Percentiles rank a stretch among this genome's conserved stretches.
These are phyloP conservation scores for Poliocrania exsul DNA, from an alignment of 2,797 vertebrate species.

Conservation along the genomic window DNA sequence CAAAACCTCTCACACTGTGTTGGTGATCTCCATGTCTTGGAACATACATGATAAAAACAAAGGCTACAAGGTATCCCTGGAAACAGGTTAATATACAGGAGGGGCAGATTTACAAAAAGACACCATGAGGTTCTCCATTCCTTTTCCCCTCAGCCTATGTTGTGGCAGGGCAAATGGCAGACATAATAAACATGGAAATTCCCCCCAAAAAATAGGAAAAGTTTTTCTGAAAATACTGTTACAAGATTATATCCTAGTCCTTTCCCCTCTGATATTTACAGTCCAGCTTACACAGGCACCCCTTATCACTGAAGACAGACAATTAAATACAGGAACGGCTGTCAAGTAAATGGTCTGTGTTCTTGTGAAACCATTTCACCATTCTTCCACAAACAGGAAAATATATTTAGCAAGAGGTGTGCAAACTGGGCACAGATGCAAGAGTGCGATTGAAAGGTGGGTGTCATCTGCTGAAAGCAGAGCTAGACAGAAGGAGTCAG, in stretches of 20 bases:
- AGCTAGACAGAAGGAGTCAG: background rate
- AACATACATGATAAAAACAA: background rate
- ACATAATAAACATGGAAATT: background rate
- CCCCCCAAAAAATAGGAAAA: background rate
- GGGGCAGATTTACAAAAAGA: background rate
- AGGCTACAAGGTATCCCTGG: background rate
- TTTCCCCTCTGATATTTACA: background rate
- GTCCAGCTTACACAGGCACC: background rate
- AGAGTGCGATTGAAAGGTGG: background rate
- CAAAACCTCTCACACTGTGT: rapidly evolving
- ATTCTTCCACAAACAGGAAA: slow-evolving; percentile 64
- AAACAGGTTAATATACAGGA: background rate
- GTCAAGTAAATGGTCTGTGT: background rate
- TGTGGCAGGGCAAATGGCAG: background rate
- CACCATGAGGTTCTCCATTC: background rate
- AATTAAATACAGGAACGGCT: slow-evolving; percentile 18
- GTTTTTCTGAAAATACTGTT: background rate
- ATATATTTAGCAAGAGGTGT: slow-evolving; percentile 66
- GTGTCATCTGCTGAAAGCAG: background rate
- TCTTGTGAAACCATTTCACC: slow-evolving; percentile 73
- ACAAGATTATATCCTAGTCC: background rate
- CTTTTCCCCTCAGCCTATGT: background rate
- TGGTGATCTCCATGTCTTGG: background rate
- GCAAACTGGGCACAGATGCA: background rate
- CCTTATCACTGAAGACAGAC: slow-evolving; percentile 55